Evolutionary conservation across 1,140 invertebrate genomes (phyloP).

Genomic region (Diorhabda elongata): DNA sequence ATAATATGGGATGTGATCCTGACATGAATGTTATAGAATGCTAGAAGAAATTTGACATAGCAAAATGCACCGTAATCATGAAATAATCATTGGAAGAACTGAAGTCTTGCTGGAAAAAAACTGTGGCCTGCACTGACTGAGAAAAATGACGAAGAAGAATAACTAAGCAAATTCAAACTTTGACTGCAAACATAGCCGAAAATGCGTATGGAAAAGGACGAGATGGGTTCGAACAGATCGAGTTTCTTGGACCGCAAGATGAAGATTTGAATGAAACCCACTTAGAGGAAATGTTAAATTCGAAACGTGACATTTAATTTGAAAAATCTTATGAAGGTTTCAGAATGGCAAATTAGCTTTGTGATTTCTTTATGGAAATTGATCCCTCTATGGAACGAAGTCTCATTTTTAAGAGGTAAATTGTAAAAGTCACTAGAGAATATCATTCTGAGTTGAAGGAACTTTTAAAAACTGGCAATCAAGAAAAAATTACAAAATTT

Average conservation of each 20-base stretch:
- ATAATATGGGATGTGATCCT: not conserved
- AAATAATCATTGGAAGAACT: too few species aligned
- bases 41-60: too few species aligned
- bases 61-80: too few species aligned
- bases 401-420: conserved; percentile 25
- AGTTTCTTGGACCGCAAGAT: not conserved
- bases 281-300: not conserved
- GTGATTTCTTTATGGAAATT: conserved; percentile 29
- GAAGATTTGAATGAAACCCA: not conserved
- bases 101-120: not conserved
- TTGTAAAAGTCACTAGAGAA: conserved; percentile 23
- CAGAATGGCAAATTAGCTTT: conserved; percentile 22
- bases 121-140: not conserved
- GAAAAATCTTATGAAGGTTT: conserved; percentile 8
- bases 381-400: conserved; percentile 20
- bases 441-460: conserved; percentile 22
- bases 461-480: conserved; percentile 16
- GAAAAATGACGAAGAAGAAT: not conserved
- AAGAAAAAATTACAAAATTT: conserved; percentile 12
- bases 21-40: too few species aligned
- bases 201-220: not conserved
- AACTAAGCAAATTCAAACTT: not conserved
- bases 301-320: not conserved
- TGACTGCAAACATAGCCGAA: not conserved
- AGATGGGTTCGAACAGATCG: not conserved